Base-by-base conservation (phyloP, 2,888 invertebrate genomes). In the Latrodectus hesperus region DNA sequence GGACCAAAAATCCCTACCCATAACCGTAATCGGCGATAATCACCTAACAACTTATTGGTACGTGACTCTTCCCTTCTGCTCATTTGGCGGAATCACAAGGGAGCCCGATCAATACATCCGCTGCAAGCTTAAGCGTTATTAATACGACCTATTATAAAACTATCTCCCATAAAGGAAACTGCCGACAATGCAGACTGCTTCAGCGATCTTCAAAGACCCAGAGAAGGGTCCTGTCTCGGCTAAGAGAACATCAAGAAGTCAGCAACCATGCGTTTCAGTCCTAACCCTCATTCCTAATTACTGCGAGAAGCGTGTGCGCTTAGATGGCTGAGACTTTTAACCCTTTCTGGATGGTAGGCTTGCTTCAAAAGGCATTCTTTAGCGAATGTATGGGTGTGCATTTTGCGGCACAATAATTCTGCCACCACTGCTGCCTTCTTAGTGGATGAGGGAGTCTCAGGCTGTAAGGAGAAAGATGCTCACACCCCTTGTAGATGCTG, bases 361-460 rank as follows among this genome's bases (percentile, higher is more conserved):
- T 38, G 65, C 84, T 65, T 84, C 84, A 84, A 84, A 84, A 77
- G 83, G 17, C 77, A 77, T 76, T 75, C 75, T 68, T 68, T 55
- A 52, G 38, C 38, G 38, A 38, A 38, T 38, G 38, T 38, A 38
- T 38, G 38, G 38, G 38, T 38, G 38, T 38, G 38, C 38, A 38
- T 38, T 38, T 38, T 38, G 38, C 38, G 38, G 38, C 38, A 38
- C 38, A 38, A 38, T 38, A 38, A 38, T 38, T 38, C 38, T 38
- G 38, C 38, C 38, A 38, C 38, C 38, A 38, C 4, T 38, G 38
- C 38, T 6, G 4, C 38, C 38, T 38, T 38, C 38, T 38, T 38
- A 38, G 38, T 38, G 38, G 38, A 38, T 38, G 38, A 38, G 38
- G 38, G 38, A 38, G 38, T 38, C 6, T 4, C 38, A 38, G 6